Base-by-base conservation (phyloP, 2,888 invertebrate species). In the Nemotelus nigrinus region DNA sequence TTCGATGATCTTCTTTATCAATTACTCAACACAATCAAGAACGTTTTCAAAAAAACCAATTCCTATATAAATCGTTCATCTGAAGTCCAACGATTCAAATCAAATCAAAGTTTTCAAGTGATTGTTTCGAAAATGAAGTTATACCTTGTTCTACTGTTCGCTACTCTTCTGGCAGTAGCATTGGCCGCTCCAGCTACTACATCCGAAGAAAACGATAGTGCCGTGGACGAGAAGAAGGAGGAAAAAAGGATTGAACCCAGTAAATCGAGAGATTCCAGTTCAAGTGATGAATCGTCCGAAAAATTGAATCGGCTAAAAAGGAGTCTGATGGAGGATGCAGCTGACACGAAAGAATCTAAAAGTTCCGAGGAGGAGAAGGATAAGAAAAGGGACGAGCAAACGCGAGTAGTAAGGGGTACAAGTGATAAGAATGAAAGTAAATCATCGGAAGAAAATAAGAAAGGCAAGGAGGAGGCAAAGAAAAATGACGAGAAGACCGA, bases 391-490 rank as follows among this genome's bases (percentile, higher is more conserved):
- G 25, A 58, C 8, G 1, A 58, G 58, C 8, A 58, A 25, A 58
- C 25, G 25, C 25, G 25, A 25, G 25, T 25, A 25, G 25, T 25
- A 25, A 25, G 25, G 25, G 25, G 25, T 25, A 1, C 5, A 58
- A 58, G 25, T n/a, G 58, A 58, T 10, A 10, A 8, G 47, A 67
- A 67, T 67, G 39, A 67, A 47, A 64, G 64, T 64, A 39, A 3
- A 3, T 2, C 10, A 4, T 41, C 10, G 4, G 4, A 41, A 6
- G 41, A 39, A 8, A 41, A 6, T 47, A 47, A 67, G 2, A 41
- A 45, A n/a, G 47, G 39, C n/a, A 47, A 45, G 3, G 47, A 45
- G 48, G 43, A 64, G 44, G 44, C 25, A 25, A 5, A 7, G 8
- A 58, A 10, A 10, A 58, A 58, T 5, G 58, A 58, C 8, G 25